Evolutionary conservation across 2,888 invertebrate genomes (phyloP).

Genomic region (Lithodes maja): DNA sequence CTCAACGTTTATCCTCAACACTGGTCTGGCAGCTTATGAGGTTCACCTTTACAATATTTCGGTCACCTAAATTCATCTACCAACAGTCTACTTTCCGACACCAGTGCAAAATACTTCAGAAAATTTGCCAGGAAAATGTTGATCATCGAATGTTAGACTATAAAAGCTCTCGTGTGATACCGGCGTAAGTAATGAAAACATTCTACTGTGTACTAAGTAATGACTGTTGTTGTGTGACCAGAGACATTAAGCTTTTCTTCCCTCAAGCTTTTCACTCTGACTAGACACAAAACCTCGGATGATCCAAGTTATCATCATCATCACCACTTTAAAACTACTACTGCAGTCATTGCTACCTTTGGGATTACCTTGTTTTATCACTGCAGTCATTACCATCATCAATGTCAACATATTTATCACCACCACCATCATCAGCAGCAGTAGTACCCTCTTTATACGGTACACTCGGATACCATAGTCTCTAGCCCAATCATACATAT

Average conservation of each 20-base stretch:
- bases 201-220: constrained; percentile 10
- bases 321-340: not conserved
- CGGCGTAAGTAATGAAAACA: not conserved
- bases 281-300: constrained; percentile 43
- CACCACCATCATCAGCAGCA: no score
- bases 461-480: no score
- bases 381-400: not conserved
- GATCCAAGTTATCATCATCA: not conserved
- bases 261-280: constrained; percentile 29
- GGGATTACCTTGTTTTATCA: not conserved
- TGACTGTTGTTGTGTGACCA: constrained; percentile 41
- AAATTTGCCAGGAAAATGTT: no score
- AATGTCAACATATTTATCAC: no score
- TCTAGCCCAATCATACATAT: not conserved
- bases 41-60: not conserved
- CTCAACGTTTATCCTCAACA: no score
- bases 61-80: not conserved
- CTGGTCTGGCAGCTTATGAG: no score
- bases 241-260: constrained; percentile 34
- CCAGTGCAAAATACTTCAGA: no score
- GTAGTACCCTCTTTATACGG: no score
- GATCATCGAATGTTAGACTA: no score
- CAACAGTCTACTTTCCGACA: not conserved
- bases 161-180: no score
- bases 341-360: not conserved